Evolutionary conservation across 2,113 vertebrate species (phyloP).

Genomic region (Indri indri): DNA sequence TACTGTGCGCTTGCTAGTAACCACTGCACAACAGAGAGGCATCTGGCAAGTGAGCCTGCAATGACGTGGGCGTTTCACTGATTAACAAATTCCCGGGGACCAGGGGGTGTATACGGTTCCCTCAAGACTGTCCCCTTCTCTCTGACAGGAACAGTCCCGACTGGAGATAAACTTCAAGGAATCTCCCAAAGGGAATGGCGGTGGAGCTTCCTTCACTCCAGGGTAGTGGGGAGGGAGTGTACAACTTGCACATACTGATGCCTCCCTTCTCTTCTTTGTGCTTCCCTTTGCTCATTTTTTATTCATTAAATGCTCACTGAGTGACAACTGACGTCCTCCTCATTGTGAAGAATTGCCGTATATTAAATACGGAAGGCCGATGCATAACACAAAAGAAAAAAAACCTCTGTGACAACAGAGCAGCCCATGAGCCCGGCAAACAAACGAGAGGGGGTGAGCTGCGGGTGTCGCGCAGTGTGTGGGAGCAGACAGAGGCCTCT

Average conservation of each 20-base stretch:
- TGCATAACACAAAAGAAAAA: neutral
- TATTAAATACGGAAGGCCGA: neutral
- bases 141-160: neutral
- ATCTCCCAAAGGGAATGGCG: neutral
- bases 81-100: neutral
- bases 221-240: neutral
- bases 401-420: neutral
- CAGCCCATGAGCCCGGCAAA: neutral
- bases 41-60: neutral
- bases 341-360: rapidly evolving
- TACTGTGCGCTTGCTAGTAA: neutral
- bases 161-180: neutral
- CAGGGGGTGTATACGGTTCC: neutral
- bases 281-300: neutral
- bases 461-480: rapidly evolving
- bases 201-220: neutral
- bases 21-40: neutral
- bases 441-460: neutral
- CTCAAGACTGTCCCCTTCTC: neutral
- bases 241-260: neutral
- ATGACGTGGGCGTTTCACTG: rapidly evolving
- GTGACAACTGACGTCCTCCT: rapidly evolving
- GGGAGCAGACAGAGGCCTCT: neutral
- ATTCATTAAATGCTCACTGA: neutral
- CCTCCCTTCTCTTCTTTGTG: neutral